A percentile compares a stretch with the other conserved stretches of the same genome.
Evolutionary conservation across 2,888 invertebrate species (phyloP).

Genomic region (Acholoe squamosa): DNA sequence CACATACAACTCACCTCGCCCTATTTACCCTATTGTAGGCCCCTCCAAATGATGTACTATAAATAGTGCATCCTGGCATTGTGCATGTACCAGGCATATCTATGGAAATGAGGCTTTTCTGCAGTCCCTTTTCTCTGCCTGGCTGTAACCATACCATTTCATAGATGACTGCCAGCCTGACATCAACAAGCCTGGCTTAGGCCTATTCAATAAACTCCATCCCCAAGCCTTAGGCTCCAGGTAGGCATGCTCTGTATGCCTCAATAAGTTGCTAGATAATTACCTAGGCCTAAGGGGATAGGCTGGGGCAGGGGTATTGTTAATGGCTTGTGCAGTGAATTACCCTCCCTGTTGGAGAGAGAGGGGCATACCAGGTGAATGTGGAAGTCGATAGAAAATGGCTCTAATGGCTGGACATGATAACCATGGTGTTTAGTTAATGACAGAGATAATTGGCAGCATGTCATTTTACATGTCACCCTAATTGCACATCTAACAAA

Average conservation of each 20-base stretch:
- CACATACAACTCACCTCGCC: not conserved
- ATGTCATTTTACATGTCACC: slow-evolving; percentile 27
- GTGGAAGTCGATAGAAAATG: not conserved
- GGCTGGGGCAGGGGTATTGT: slow-evolving; percentile 2
- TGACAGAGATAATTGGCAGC: slow-evolving; percentile 4
- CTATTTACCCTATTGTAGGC: not conserved
- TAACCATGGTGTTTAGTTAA: not conserved
- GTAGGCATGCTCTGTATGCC: not conserved
- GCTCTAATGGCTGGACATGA: not conserved
- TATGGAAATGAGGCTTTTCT: not conserved
- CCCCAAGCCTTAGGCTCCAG: not conserved
- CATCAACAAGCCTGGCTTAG: not conserved
- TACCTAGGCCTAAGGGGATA: slow-evolving; percentile 1
- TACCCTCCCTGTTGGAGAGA: not conserved
- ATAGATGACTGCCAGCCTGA: not conserved
- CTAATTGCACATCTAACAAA: not conserved
- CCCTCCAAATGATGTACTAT: slow-evolving; percentile 10
- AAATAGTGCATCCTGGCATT: not conserved
- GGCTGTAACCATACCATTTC: too few species aligned
- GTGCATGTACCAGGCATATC: not conserved
- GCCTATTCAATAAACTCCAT: slow-evolving; percentile 13
- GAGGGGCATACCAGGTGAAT: not conserved
- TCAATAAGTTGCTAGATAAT: slow-evolving; percentile 5
- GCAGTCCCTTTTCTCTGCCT: not conserved
- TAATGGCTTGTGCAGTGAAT: not conserved